Evolutionary conservation across 2,113 vertebrate genomes (phyloP), one percentile per base, ranked within the genome.

Genomic region (Ptyas mucosa): DNA sequence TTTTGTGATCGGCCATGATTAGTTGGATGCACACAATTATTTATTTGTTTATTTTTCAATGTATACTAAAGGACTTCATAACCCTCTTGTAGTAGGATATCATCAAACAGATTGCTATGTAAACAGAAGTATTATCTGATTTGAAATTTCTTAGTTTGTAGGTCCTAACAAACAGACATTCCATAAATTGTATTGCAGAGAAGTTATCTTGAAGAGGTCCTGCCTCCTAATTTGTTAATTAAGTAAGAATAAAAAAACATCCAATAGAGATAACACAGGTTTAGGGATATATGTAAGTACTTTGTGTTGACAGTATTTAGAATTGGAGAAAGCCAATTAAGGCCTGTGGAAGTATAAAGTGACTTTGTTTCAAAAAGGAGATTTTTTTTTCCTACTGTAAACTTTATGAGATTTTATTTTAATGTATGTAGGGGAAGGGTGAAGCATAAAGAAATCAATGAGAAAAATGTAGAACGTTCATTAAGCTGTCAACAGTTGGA

Each of bases 401-500:
- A 89, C 88, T 95, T 95, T 95, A 3, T 85, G 96, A 96, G 96
- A 94, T 94, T 95, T 95, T 69, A 95, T 96, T 95, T 92, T 21
- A 11, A 29, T 24, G 53, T 34, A 54, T 39, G 23, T 64, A 87
- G 46, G 29, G n/a, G 39, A 39, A 18, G 8, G 29, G 34, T 43
- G 29, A 58, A 85, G 85, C 57, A 96, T 95, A 53, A 92, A 87
- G 34, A 94, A 96, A 96, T 97, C 96, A 97, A 95, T 97, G 96
- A 34, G 21, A 90, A 51, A 93, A 61, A 52, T 90, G 94, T 94
- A 95, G 92, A 93, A 92, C 94, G 95, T 97, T 97, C 95, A 93
- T 97, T 97, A 97, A 96, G 92, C 94, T 97, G 96, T 97, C 97
- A 97, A 90, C 96, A 96, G 93, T 46, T 53, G 96, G 96, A 96